Conservation (phyloP, 2,888 invertebrate genomes). For the Smittia sp. region DNA sequence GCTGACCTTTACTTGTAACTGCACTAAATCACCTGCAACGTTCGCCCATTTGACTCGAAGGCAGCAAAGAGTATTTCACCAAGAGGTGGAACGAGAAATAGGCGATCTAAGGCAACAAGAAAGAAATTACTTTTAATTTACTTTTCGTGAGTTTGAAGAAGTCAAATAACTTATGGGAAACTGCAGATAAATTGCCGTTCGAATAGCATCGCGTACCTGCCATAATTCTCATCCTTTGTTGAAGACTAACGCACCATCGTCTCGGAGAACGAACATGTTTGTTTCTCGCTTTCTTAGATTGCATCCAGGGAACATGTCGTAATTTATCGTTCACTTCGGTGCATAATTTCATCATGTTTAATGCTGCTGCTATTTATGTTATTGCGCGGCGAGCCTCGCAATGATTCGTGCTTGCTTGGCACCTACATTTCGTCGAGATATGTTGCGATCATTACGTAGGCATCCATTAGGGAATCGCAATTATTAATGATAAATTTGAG, state of each 20-base stretch:
- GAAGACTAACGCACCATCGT: neutral
- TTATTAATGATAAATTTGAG: slow-evolving; percentile 36
- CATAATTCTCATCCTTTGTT: neutral
- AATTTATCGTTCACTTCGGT: neutral
- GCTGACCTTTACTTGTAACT: neutral
- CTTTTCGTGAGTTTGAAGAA: slow-evolving; percentile 32
- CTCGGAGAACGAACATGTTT: neutral
- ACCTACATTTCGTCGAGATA: neutral
- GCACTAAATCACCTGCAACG: slow-evolving; percentile 4
- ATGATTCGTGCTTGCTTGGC: neutral
- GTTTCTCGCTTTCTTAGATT: neutral
- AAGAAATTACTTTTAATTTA: slow-evolving; percentile 36
- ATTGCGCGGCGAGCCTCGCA: neutral
- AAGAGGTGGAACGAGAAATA: neutral
- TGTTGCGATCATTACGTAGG: neutral
- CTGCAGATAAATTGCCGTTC: slow-evolving; percentile 15
- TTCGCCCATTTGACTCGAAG: neutral
- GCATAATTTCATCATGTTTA: neutral
- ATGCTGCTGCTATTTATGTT: neutral
- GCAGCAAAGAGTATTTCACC: too few relatives aligned
- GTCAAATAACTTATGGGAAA: slow-evolving; percentile 22
- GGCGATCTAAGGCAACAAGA: neutral
- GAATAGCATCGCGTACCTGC: neutral
- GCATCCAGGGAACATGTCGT: neutral
- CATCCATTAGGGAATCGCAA: slow-evolving; percentile 33